Evolutionary conservation across 2,113 vertebrate species (phyloP), one percentile per base, ranked within the genome.

Genomic region (Triplophysa tibetana): DNA sequence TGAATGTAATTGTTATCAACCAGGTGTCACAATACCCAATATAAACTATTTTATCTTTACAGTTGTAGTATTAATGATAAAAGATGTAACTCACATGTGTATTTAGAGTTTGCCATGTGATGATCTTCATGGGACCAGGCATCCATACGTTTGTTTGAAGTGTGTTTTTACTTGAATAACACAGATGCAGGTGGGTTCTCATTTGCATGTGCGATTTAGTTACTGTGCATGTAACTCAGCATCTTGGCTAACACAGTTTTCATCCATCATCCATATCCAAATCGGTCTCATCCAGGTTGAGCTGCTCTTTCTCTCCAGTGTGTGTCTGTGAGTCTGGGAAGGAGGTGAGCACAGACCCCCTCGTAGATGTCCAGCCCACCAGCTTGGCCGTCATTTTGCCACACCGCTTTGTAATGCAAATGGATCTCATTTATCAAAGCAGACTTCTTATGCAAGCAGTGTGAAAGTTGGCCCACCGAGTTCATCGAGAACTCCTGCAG

Each of bases 381-480:
- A 83, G 83, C 82, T 65, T 45, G 33, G 78, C 82, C 60, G 64
- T 76, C 86, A 76, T 86, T 88, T 88, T 85, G 80, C 70, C 76
- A 85, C 83, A 74, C 16, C 13, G 83, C 79, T 91, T 93, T 94
- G 91, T 94, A 84, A 93, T 94, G 93, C 88, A 91, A 92, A 94
- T 93, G 8, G 1, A 2, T 77, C 68, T 83, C 83, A 75, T 82
- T 91, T 90, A 90, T 85, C 84, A 89, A 88, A 89, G 88, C 84
- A 85, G 66, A 79, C 84, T 67, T 83, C 84, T 90, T 91, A 88
- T 88, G 90, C 88, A 92, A 94, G 92, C 88, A 87, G 86, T 87
- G 87, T 88, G 87, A 88, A 88, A 48, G 86, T 91, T 88, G 87
- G 86, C 84, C 83, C 62, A 64, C 79, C 82, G 83, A 88, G 88